Evolutionary conservation across 2,113 vertebrate genomes (phyloP), one percentile per base, ranked within the genome.

Genomic region (Todiramphus saurophagus): DNA sequence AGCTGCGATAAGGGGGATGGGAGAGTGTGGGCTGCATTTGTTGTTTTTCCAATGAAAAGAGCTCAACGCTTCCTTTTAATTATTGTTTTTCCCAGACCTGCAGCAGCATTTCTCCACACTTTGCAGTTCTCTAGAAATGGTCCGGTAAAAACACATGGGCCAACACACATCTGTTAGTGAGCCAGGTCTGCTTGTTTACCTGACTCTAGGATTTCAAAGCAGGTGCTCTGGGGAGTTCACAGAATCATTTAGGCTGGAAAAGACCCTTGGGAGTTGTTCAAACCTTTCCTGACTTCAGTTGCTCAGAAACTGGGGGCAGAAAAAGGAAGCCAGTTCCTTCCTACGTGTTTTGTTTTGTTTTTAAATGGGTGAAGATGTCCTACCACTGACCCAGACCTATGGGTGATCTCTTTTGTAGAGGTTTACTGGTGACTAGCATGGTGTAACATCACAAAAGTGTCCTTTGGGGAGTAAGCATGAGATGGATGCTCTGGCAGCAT

Each of bases 1-100:
- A 79, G 64, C 35, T 35, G 82, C 4, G 1, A 37, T 41, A 37
- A 89, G 94, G 83, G 93, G 91, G 93, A 93, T 94, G 95, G 95
- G 93, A 94, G 12, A 64, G n/a, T 43, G 75, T 90, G 78, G 94
- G 90, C 77, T 87, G 75, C 55, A 30, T 53, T 70, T 76, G 67
- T 91, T 95, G 85, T 90, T 94, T 77, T 97, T 92, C 75, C 90
- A 91, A 75, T 13, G n/a, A 87, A 93, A 80, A 92, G 39, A 95
- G 81, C 69, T 91, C 78, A 67, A n/a, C 3, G 3, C 66, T 92
- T 97, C 59, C 9, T 92, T 90, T 95, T 88, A 97, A 96, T 97
- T 82, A 86, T 66, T 82, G 79, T 79, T 78, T 77, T 93, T 77
- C 41, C 66, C 76, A 84, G 85, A 33, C 7, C 73, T 63, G 30